Conservation (phyloP, 2,113 vertebrate genomes). For the Reinhardtius hippoglossoides region DNA sequence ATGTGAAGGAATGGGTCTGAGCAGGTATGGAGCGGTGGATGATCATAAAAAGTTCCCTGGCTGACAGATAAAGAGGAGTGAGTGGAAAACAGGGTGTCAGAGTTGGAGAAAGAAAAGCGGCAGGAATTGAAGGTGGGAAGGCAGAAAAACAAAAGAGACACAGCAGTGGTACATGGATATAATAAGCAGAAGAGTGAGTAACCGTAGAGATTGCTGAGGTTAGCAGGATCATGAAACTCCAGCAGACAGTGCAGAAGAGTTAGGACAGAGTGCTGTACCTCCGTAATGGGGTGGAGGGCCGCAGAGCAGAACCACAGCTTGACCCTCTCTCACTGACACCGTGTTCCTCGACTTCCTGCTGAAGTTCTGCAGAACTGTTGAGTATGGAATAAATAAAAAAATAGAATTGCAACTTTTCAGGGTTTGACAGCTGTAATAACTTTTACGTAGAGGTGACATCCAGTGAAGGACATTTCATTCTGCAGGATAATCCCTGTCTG, state of each 20-base stretch:
- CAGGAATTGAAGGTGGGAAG: background rate
- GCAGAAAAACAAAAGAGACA: too few species aligned
- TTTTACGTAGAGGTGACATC: slow-evolving; percentile 16
- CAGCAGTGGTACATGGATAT: too few species aligned
- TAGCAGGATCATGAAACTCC: slow-evolving; percentile 35
- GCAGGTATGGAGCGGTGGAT: slow-evolving; percentile 20
- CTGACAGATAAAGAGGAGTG: slow-evolving; percentile 53
- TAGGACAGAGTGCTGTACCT: slow-evolving; percentile 79
- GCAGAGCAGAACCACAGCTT: slow-evolving; percentile 91
- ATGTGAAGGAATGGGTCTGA: slow-evolving; percentile 47
- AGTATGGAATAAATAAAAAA: slow-evolving; percentile 35
- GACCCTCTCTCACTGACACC: slow-evolving; percentile 89
- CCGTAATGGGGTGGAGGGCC: slow-evolving; percentile 86
- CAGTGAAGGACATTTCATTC: slow-evolving; percentile 33
- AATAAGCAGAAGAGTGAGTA: slow-evolving; percentile 53
- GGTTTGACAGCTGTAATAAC: slow-evolving; percentile 33
- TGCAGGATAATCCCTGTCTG: slow-evolving; percentile 18
- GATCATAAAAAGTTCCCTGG: slow-evolving; percentile 40
- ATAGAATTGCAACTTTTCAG: background rate
- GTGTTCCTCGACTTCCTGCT: slow-evolving; percentile 84
- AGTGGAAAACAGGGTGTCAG: slow-evolving; percentile 30
- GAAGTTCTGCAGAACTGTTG: slow-evolving; percentile 89
- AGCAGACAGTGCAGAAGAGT: slow-evolving; percentile 48
- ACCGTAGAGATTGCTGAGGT: slow-evolving; percentile 61
- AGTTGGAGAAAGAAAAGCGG: slow-evolving; percentile 46